A percentile compares a stretch with the other conserved stretches of the same genome.
Conservation (phyloP, 2,888 invertebrate species). For the Arrhopalites spinosus region DNA sequence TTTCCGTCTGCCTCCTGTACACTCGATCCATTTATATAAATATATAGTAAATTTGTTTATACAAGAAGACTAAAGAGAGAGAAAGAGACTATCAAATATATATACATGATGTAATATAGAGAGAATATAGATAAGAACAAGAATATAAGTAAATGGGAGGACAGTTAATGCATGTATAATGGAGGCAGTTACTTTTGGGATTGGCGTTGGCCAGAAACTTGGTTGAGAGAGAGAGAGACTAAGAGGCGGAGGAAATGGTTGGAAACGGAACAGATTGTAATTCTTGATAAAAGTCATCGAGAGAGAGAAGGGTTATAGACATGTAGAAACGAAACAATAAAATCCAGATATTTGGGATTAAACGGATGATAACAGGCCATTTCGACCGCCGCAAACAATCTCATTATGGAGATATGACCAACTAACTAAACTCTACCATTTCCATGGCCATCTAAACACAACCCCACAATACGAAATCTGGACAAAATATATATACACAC, state of each 20-base stretch:
- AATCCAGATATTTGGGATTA: constrained; percentile 53
- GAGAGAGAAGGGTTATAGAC: constrained; percentile 38
- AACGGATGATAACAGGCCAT: constrained; percentile 53
- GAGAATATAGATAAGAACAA: constrained; percentile 4
- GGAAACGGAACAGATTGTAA: constrained; percentile 37
- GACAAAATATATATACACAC: background rate
- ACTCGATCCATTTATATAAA: too few species aligned
- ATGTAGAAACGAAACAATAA: constrained; percentile 49
- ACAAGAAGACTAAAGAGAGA: too few species aligned
- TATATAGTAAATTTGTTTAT: too few species aligned
- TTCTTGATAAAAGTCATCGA: constrained; percentile 33
- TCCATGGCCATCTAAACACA: constrained; percentile 10
- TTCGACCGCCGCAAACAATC: constrained; percentile 51
- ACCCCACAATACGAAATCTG: background rate
- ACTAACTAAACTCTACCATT: constrained; percentile 39
- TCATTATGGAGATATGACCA: constrained; percentile 54
- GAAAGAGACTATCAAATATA: constrained; percentile 9
- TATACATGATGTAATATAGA: too few species aligned
- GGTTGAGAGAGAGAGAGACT: background rate
- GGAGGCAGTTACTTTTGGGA: constrained; percentile 44
- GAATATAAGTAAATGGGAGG: constrained; percentile 32
- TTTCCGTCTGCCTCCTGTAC: background rate
- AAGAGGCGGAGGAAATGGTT: background rate
- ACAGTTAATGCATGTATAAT: constrained; percentile 47
- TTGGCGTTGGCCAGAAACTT: constrained; percentile 35